These are phyloP conservation scores for Malacoctenus gilli DNA, from an alignment of 2,797 vertebrate species.

Conservation along the genomic window DNA sequence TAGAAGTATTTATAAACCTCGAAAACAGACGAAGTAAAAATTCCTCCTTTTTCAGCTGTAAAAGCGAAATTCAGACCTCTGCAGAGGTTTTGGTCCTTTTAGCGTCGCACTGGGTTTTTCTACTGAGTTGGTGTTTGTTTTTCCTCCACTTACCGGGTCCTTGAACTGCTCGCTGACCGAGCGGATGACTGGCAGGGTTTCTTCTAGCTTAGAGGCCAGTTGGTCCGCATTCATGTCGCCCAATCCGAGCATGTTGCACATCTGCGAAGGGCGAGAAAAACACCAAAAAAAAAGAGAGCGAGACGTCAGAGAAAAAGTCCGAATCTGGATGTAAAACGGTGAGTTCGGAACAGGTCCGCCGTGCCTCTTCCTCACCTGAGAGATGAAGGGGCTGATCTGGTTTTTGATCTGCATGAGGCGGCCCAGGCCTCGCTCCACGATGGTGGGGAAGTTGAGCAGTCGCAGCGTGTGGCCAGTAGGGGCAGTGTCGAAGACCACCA, in stretches of 20 bases:
- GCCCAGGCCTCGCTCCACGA: constrained; percentile 93
- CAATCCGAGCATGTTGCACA: constrained; percentile 97
- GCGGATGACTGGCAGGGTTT: constrained; percentile 94
- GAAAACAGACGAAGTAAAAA: no score
- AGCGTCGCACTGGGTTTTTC: no score
- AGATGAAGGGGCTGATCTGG: constrained; percentile 98
- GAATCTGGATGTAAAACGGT: no score
- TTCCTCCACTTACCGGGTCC: constrained; percentile 93
- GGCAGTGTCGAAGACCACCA: constrained; percentile 96
- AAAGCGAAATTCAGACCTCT: no score
- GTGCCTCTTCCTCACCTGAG: constrained; percentile 81
- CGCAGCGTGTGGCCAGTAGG: constrained; percentile 94
- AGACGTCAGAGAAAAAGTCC: no score
- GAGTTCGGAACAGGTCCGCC: neutral
- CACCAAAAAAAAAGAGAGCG: no score
- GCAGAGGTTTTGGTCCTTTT: no score
- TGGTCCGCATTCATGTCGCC: constrained; percentile 98
- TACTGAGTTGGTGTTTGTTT: no score
- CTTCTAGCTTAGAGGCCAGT: constrained; percentile 93
- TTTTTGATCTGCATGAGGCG: constrained; percentile 99
- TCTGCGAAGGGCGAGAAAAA: no score
- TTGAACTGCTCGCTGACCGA: constrained; percentile 98
- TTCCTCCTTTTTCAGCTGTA: no score
- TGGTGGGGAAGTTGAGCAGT: constrained; percentile 96
- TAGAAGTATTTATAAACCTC: no score